Evolutionary conservation across 2,113 vertebrate species (phyloP), one percentile per base, ranked within the genome.

Genomic region (Protobothrops flavoviridis): DNA sequence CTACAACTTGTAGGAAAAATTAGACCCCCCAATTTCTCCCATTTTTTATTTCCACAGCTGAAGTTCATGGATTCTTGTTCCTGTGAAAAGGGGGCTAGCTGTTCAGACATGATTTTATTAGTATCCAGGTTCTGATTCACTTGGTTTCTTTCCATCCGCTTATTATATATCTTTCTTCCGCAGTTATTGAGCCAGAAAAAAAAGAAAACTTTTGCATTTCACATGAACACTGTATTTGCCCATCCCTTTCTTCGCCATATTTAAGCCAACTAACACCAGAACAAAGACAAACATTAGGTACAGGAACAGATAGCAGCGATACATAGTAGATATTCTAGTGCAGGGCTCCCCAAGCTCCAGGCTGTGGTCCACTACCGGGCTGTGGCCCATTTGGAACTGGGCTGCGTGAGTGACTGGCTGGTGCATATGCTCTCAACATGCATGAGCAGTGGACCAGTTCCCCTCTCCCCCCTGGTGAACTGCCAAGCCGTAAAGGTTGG

Each of bases 121-220:
- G 56, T 86, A 95, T 88, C 93, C 95, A 96, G 95, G 39, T 85
- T 91, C 69, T 88, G 55, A 93, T 93, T 55, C 52, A 15, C 17
- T 48, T 3, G 59, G 39, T 85, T 69, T 92, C 94, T 93, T 69
- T 85, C 91, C 87, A 81, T 81, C 33, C 1, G 48, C 94, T 74
- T 43, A 64, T 21, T 0, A 8, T 95, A 8, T 95, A 95, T 96
- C 94, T 69, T 92, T 94, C 26, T 93, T 96, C 93, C 95, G 93
- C 64, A 88, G 88, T 57, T 24, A 93, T 85, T 91, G 94, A 96
- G 96, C 95, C 4, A 93, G 91, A 96, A 95, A 15, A 90, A 90
- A 33, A 3, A 23, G 91, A 61, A n/a, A 85, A n/a, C 6, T 88
- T 39, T 88, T 56, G 53, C 12, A 53, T 61, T 20, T 29, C 45